Evolutionary conservation across 2,797 vertebrate genomes (phyloP).

Genomic region (Etheostoma perlongum): DNA sequence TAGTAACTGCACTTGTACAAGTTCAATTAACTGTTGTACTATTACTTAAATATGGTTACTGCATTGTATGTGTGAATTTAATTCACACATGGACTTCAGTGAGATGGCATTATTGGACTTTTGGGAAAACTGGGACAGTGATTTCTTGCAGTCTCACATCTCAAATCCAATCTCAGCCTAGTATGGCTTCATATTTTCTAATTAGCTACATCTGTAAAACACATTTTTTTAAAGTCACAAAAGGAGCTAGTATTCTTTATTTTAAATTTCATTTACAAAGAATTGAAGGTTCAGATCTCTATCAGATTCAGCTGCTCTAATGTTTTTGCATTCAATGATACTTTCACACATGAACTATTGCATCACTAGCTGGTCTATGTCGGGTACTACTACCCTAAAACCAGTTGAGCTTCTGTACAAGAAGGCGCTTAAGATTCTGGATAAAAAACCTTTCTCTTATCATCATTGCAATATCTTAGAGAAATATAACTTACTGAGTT

Average conservation of each 20-base stretch:
- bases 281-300: constrained; percentile 14
- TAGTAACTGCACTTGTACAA: constrained; percentile 20
- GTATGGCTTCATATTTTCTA: constrained; percentile 46
- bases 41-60: constrained; percentile 3
- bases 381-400: too few relatives aligned
- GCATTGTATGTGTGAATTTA: constrained; percentile 4
- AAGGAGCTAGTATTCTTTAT: constrained; percentile 4
- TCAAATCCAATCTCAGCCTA: background rate
- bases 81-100: background rate
- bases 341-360: too few relatives aligned
- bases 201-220: constrained; percentile 23
- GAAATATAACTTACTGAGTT: too few relatives aligned
- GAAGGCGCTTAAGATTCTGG: too few relatives aligned
- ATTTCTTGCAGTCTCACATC: constrained; percentile 7
- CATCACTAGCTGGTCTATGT: too few relatives aligned
- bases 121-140: constrained; percentile 3
- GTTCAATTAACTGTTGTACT: background rate
- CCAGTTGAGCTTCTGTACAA: too few relatives aligned
- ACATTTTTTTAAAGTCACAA: constrained; percentile 20
- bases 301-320: too few relatives aligned
- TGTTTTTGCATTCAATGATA: too few relatives aligned
- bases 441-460: too few relatives aligned
- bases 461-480: too few relatives aligned
- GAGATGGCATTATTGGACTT: background rate
- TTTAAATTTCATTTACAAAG: background rate